Conservation (phyloP, 2,113 vertebrate species). For the Tricholaema leucomelas region DNA sequence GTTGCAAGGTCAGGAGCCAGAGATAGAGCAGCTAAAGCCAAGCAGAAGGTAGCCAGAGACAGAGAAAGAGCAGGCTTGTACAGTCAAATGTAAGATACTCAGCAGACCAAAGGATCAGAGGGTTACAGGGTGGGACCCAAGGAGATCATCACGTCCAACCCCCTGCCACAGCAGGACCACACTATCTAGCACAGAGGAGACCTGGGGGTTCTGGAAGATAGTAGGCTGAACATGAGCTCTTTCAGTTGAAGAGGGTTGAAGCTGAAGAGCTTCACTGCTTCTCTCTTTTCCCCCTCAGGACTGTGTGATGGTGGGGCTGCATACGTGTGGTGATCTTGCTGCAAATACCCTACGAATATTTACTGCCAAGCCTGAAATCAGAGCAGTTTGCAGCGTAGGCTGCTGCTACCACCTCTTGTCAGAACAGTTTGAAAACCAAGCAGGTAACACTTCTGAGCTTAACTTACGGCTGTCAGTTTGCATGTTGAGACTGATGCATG, state of each 20-base stretch:
- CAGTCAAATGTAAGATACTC: no score
- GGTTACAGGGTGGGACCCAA: no score
- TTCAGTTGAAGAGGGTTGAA: neutral
- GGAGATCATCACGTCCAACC: no score
- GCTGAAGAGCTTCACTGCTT: neutral
- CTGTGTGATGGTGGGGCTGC: constrained; percentile 91
- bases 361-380: constrained; percentile 85
- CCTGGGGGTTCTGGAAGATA: no score
- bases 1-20: no score
- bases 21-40: no score
- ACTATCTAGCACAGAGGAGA: no score
- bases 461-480: neutral
- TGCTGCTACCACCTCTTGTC: constrained; percentile 97
- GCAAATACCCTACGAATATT: constrained; percentile 87
- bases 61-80: no score
- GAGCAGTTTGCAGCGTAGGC: constrained; percentile 90
- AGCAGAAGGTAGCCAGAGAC: no score
- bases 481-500: neutral
- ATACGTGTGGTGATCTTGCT: constrained; percentile 96
- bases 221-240: no score
- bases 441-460: constrained; percentile 67
- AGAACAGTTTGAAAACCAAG: constrained; percentile 87
- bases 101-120: no score
- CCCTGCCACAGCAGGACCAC: no score
- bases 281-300: constrained; percentile 74